These are phyloP conservation scores for Trichogramma dendrolimi DNA, from an alignment of 2,888 invertebrate species.

Conservation along the genomic window DNA sequence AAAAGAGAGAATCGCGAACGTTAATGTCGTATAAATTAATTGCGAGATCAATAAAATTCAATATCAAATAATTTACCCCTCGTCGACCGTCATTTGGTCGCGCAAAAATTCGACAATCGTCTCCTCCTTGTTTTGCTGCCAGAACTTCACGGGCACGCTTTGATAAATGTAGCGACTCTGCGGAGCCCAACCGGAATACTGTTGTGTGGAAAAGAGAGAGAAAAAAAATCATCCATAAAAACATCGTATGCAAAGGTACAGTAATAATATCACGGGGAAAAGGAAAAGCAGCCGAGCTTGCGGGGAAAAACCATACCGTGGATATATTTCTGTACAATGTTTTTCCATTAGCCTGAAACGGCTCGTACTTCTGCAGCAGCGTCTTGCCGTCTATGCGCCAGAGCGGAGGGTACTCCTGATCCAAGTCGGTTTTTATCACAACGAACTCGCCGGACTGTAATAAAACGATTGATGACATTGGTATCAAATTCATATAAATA, in stretches of 20 bases:
- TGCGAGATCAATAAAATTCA: background rate
- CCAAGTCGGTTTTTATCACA: slow-evolving; percentile 75
- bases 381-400: slow-evolving; percentile 89
- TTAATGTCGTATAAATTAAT: background rate
- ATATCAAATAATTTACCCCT: slow-evolving; percentile 47
- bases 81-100: slow-evolving; percentile 66
- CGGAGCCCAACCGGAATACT: slow-evolving; percentile 83
- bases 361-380: slow-evolving; percentile 76
- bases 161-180: slow-evolving; percentile 77
- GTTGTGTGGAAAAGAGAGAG: slow-evolving; percentile 31
- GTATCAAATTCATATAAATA: slow-evolving; percentile 6
- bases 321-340: slow-evolving; percentile 82
- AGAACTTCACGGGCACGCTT: slow-evolving; percentile 72
- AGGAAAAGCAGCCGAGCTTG: slow-evolving; percentile 6
- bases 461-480: slow-evolving; percentile 12
- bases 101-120: slow-evolving; percentile 76
- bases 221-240: background rate
- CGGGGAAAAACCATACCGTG: slow-evolving; percentile 58
- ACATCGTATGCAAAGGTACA: background rate
- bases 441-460: slow-evolving; percentile 85
- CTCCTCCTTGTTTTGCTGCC: slow-evolving; percentile 71
- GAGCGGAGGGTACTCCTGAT: slow-evolving; percentile 78
- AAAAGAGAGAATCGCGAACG: background rate
- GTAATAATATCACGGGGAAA: background rate
- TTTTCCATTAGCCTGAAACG: slow-evolving; percentile 76